Percentiles rank a stretch among this genome's conserved stretches.
Conservation (phyloP, 1,140 invertebrate species). For the Globodera ellingtonae region DNA sequence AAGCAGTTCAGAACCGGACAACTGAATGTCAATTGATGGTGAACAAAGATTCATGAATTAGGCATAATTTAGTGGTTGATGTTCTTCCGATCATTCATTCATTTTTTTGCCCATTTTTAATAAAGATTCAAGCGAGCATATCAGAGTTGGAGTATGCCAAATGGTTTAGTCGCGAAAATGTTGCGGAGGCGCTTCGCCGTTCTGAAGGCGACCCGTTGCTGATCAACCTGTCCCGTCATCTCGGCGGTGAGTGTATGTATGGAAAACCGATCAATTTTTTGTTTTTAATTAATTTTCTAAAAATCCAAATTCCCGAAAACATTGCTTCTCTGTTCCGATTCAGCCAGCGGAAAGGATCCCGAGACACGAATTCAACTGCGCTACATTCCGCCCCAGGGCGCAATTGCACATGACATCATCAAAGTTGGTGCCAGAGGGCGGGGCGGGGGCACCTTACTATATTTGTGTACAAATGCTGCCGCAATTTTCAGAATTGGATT, state of each 20-base stretch:
- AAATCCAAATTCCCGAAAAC: background rate
- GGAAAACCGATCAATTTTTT: background rate
- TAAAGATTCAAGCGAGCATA: constrained; percentile 68
- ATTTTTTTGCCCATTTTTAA: constrained; percentile 19
- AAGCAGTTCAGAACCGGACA: too few species aligned
- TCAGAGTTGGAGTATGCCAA: constrained; percentile 70
- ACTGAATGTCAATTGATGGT: constrained; percentile 7
- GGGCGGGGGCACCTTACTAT: background rate
- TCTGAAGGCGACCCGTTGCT: constrained; percentile 62
- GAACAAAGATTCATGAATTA: background rate
- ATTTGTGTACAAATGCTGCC: too few species aligned
- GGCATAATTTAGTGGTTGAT: background rate
- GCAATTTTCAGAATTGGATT: background rate
- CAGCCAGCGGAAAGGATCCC: constrained; percentile 25
- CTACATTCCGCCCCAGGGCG: constrained; percentile 69
- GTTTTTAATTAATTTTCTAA: constrained; percentile 57
- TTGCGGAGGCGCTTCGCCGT: constrained; percentile 63
- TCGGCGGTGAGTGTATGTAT: background rate
- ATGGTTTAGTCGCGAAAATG: constrained; percentile 70
- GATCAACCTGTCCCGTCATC: constrained; percentile 23
- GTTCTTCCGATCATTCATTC: too few species aligned
- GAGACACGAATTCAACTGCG: constrained; percentile 65
- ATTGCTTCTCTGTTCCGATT: background rate
- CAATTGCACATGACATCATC: constrained; percentile 70
- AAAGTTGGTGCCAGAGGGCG: constrained; percentile 32